Evolutionary conservation across 2,888 invertebrate species (phyloP), one percentile per base, ranked within the genome.

Genomic region (Brenthis daphne): DNA sequence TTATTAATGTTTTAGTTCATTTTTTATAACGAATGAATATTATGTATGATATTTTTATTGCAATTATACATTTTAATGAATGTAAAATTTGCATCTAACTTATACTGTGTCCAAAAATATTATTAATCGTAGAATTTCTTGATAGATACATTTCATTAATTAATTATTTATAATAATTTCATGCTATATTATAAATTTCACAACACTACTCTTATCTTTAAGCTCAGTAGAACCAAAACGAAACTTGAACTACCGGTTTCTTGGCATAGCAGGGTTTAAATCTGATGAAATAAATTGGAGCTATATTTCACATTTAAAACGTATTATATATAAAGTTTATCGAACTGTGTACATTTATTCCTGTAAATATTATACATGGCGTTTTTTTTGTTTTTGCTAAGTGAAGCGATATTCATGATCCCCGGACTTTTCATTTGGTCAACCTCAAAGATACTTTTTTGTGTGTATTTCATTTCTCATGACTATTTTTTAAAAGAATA

Each of bases 191-290:
- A 61, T 57, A 61, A 63, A 50, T 63, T 61, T 66, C 50, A 55
- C 50, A 63, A 71, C 68, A 58, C 65, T 53, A 60, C 50, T 33
- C 58, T 67, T 69, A 69, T 69, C 69, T 54, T 69, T 64, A 54
- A 67, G 69, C 65, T 56, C 50, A 57, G 64, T 72, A 69, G 55
- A 57, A 60, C 66, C 64, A 64, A 72, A 65, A 55, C 63, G 61
- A 69, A 69, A 69, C 72, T 43, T 54, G 72, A 55, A 72, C 67
- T 67, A 72, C 72, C 69, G 67, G 71, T 71, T 71, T 67, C 33
- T 24, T 51, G 57, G 55, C 57, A 43, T 58, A 58, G 53, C 57
- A 57, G 55, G 64, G 64, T n/a, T 69, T 67, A 56, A 69, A 71
- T 57, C 53, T 53, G 67, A 63, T 64, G 54, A 55, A 16, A 64